A percentile compares a stretch with the other conserved stretches of the same genome.
phyloP scores from a whole-genome alignment of 2,888 invertebrate genomes.

The Drosophila mercatorum region DNA sequence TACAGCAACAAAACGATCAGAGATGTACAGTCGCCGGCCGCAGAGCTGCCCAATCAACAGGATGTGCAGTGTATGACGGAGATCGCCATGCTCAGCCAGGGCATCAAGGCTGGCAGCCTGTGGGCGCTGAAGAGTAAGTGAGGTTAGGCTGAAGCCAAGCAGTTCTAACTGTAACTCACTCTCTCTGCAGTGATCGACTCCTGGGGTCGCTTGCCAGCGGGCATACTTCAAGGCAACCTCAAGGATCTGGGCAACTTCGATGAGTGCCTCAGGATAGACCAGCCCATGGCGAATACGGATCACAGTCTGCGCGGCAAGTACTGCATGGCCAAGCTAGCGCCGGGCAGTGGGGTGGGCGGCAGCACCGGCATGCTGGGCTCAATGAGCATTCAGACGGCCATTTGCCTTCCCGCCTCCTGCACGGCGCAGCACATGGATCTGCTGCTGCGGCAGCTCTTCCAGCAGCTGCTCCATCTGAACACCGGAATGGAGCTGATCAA shows the following conservation, averaged over 20 bases:
- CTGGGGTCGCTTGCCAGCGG: conserved; percentile 84
- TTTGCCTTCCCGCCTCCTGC: conserved; percentile 73
- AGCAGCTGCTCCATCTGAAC: conserved; percentile 39
- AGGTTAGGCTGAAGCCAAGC: not conserved
- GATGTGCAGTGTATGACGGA: conserved; percentile 52
- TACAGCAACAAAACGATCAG: conserved; percentile 42
- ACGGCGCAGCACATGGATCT: conserved; percentile 38
- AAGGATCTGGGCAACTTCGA: conserved; percentile 84
- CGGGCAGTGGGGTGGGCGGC: conserved; percentile 12
- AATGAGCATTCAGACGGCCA: conserved; percentile 38
- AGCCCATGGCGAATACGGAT: not conserved
- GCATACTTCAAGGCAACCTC: conserved; percentile 81
- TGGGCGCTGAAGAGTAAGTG: conserved; percentile 41
- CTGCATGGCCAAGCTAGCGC: conserved; percentile 29
- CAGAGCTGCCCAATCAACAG: conserved; percentile 18
- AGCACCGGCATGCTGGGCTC: fast-evolving
- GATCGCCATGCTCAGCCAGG: conserved; percentile 22
- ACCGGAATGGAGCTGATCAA: conserved; percentile 3
- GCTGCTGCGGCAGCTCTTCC: conserved; percentile 39
- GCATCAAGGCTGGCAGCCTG: conserved; percentile 9
- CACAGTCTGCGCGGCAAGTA: conserved; percentile 50
- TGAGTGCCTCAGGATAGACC: conserved; percentile 78
- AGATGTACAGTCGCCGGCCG: conserved; percentile 16
- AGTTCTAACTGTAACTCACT: not conserved
- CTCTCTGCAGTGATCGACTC: conserved; percentile 83